Evolutionary conservation across 2,797 vertebrate species (phyloP), one percentile per base, ranked within the genome.

Genomic region (Leptodactylus fallax): DNA sequence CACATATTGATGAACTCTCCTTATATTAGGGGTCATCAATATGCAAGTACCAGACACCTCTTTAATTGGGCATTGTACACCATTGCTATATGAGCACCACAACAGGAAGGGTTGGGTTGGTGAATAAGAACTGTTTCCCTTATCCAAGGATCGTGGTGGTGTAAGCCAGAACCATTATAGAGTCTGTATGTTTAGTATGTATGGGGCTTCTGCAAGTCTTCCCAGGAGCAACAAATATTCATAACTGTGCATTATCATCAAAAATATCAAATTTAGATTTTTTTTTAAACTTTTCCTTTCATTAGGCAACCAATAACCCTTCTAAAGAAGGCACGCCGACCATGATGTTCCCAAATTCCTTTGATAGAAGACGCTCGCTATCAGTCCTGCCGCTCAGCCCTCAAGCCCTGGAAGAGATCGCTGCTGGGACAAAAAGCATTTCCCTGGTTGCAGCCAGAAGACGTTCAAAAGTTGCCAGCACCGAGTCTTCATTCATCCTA

Each of bases 361-460:
- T 9, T 7, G 87, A n/a, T 0, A 3, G 77, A 23, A 82, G 80
- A 3, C 88, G 83, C 53, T 25, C 53, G 8, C 0, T 45, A 0
- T 10, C 36, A 55, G 2, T 83, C 81, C 11, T 58, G 1, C 76
- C 85, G 5, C 87, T 90, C 84, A 93, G 89, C 0, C 69, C 84
- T 13, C 92, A 92, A 60, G 91, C 87, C 49, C 90, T 92, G 83
- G 86, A 90, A 85, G 92, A 94, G 91, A 94, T 93, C 58, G 91
- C 87, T 0, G 77, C 21, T 3, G 90, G 91, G 89, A 96, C 94
- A 65, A 94, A 93, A 89, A 92, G 88, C 90, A 95, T 95, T 6
- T 87, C 94, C 3, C 90, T 93, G 65, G 86, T 94, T 0, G 93
- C 94, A 0, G 93, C 93, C 79, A 90, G 87, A 69, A 55, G 88